Evolutionary conservation across 2,888 invertebrate genomes (phyloP).

Genomic region (Cryptus armator): DNA sequence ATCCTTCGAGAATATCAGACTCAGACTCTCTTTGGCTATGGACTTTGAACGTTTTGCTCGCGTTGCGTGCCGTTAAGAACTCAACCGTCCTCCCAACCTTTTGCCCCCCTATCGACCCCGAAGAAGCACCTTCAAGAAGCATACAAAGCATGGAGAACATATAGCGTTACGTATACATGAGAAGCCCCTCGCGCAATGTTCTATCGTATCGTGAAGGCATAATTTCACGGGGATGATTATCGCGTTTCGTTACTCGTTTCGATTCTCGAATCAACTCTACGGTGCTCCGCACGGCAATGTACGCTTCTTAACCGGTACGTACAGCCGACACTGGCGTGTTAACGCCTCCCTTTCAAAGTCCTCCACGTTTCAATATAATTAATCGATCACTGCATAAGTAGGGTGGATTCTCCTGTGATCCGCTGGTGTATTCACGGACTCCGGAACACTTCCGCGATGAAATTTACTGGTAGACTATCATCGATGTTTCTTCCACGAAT

Average conservation of each 20-base stretch:
- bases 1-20: conserved; percentile 34
- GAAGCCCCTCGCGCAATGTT: conserved; percentile 1
- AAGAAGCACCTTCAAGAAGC: background rate
- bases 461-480: background rate
- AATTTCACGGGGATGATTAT: conserved; percentile 48
- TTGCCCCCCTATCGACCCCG: background rate
- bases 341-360: conserved; percentile 12
- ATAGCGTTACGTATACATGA: conserved; percentile 1
- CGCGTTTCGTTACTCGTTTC: conserved; percentile 14
- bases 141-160: background rate
- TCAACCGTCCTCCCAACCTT: no score
- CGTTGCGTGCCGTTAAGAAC: conserved; percentile 61
- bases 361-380: conserved; percentile 35
- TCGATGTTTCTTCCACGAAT: no score
- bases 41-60: conserved; percentile 40
- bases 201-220: conserved; percentile 46
- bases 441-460: background rate
- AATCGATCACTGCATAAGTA: conserved; percentile 45
- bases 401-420: background rate
- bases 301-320: conserved; percentile 9
- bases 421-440: background rate
- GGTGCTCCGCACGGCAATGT: background rate
- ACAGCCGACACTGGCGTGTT: conserved; percentile 18
- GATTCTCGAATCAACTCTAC: conserved; percentile 12
- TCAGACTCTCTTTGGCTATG: conserved; percentile 21